Evolutionary conservation across 1,140 invertebrate species (phyloP).

Genomic region (Episyrphus balteatus): DNA sequence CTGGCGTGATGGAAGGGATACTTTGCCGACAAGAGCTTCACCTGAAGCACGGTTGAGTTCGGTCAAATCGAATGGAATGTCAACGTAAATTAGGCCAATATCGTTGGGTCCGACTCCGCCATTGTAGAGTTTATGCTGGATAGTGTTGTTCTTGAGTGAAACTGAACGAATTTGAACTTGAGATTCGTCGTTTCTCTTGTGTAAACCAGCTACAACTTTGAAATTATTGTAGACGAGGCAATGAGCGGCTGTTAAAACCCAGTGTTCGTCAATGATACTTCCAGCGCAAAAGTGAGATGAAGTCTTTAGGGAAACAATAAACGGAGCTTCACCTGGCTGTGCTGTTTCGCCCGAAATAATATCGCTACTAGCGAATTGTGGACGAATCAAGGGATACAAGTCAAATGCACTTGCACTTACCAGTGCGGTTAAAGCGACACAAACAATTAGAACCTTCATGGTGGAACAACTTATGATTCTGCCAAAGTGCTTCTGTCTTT

Average conservation of each 20-base stretch:
- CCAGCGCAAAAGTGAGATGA: slow-evolving; percentile 22
- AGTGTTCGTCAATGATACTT: slow-evolving; percentile 3
- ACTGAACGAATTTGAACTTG: slow-evolving; percentile 13
- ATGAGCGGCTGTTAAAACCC: slow-evolving; percentile 25
- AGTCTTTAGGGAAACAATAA: slow-evolving; percentile 23
- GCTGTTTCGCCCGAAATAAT: slow-evolving; percentile 35
- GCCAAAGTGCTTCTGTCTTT: too few relatives aligned
- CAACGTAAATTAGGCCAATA: slow-evolving; percentile 47
- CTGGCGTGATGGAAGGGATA: slow-evolving; percentile 37
- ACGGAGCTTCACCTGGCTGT: slow-evolving; percentile 20
- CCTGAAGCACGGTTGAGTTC: slow-evolving; percentile 17
- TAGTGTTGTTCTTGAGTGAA: slow-evolving; percentile 6
- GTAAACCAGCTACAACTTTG: slow-evolving; percentile 19
- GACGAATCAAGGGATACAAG: slow-evolving; percentile 9
- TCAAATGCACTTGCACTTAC: slow-evolving; percentile 6
- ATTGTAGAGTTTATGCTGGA: slow-evolving; percentile 40
- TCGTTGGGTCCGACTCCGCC: slow-evolving; percentile 46
- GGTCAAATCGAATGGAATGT: slow-evolving; percentile 40
- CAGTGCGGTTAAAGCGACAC: slow-evolving; percentile 16
- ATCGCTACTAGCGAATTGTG: slow-evolving; percentile 23
- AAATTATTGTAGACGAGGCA: slow-evolving; percentile 12
- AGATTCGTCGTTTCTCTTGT: slow-evolving; percentile 27
- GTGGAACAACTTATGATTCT: not conserved
- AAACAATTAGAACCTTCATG: slow-evolving; percentile 24
- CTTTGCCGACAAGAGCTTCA: slow-evolving; percentile 36